These are phyloP conservation scores for Lacerta viridis DNA, from an alignment of 2,797 vertebrate species.

Conservation along the genomic window DNA sequence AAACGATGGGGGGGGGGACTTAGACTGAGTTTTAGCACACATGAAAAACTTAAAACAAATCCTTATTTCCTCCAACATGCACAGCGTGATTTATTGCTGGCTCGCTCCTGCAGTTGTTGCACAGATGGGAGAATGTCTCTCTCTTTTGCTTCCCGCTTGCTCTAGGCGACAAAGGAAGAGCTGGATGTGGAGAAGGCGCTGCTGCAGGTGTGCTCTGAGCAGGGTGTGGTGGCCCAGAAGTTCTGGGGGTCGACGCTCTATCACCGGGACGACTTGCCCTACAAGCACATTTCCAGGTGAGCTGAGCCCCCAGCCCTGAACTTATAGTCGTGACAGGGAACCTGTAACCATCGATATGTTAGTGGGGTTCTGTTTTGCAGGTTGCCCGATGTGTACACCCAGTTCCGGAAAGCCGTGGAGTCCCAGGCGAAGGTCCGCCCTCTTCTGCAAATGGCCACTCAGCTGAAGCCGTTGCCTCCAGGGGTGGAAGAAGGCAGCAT, in stretches of 20 bases:
- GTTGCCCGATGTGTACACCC: slow-evolving; percentile 88
- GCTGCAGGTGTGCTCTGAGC: slow-evolving; percentile 80
- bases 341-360: too few relatives aligned
- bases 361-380: slow-evolving; percentile 62
- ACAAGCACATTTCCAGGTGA: slow-evolving; percentile 82
- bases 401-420: slow-evolving; percentile 86
- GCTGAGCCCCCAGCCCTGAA: neutral
- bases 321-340: too few relatives aligned
- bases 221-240: slow-evolving; percentile 83
- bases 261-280: slow-evolving; percentile 87
- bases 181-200: slow-evolving; percentile 82
- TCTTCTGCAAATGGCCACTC: slow-evolving; percentile 69
- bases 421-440: slow-evolving; percentile 79
- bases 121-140: accelerated
- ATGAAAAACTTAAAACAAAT: too few relatives aligned
- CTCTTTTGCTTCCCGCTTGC: neutral
- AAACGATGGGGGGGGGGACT: too few relatives aligned
- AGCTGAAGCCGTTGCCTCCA: slow-evolving; percentile 79
- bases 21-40: too few relatives aligned
- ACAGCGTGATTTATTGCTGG: too few relatives aligned
- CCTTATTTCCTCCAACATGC: too few relatives aligned
- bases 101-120: neutral
- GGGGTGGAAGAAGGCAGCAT: slow-evolving; percentile 84
- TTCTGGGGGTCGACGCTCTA: slow-evolving; percentile 88
- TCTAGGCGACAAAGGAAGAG: slow-evolving; percentile 85